Conservation (phyloP, 30 jellyfish, hydroid and myxozoan genomes). For the Aurelia sp. region DNA sequence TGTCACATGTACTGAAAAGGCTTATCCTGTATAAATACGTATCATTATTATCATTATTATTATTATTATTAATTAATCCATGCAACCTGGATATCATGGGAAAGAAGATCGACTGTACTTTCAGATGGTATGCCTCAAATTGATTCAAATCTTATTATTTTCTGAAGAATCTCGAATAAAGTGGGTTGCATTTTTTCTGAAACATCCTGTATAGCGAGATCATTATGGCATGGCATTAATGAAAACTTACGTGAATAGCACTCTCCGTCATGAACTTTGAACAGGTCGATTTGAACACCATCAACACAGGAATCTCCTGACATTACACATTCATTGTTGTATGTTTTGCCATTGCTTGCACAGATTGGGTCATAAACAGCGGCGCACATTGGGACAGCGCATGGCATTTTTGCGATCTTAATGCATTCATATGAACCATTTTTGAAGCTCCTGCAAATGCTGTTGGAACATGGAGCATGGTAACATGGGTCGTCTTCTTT, state of each 20-base stretch:
- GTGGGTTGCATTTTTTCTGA: too few species aligned
- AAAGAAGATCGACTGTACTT: too few species aligned
- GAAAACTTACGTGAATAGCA: conserved; percentile 57
- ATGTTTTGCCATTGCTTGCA: conserved; percentile 69
- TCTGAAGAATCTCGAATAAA: too few species aligned
- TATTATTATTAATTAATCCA: too few species aligned
- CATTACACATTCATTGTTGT: conserved; percentile 67
- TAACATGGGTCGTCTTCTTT: conserved; percentile 58
- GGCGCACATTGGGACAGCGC: conserved; percentile 71
- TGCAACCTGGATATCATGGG: too few species aligned
- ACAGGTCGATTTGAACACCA: conserved; percentile 42
- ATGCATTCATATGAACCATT: conserved; percentile 63
- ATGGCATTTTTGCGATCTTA: conserved; percentile 44
- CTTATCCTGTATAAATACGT: too few species aligned
- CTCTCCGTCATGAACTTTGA: conserved; percentile 71
- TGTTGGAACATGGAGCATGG: conserved; percentile 65
- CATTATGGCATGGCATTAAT: too few species aligned
- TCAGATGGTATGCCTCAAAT: too few species aligned
- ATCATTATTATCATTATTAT: too few species aligned
- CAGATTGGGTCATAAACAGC: conserved; percentile 63
- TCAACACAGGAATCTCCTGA: conserved; percentile 51
- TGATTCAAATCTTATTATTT: too few species aligned
- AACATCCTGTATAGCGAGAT: too few species aligned
- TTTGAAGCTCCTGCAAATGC: conserved; percentile 63
- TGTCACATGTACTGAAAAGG: too few species aligned